Evolutionary conservation across 2,888 invertebrate species (phyloP).

Genomic region (Microctonus brassicae): DNA sequence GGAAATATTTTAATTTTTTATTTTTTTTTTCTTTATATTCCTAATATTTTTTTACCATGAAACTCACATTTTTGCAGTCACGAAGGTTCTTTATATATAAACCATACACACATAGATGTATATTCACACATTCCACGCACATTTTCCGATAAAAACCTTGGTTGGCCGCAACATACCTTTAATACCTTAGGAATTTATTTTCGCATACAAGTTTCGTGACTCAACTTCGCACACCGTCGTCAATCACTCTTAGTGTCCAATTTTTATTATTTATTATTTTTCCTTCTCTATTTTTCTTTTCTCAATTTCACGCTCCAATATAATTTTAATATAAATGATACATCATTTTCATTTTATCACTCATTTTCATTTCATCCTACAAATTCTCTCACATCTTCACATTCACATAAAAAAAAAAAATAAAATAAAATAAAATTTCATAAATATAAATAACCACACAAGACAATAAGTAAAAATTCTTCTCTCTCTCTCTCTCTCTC

Average conservation of each 20-base stretch:
- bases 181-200: conserved; percentile 16
- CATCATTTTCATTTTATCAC: neutral
- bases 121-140: neutral
- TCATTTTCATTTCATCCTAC: neutral
- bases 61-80: neutral
- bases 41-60: too few relatives aligned
- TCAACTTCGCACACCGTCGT: neutral
- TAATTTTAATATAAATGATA: neutral
- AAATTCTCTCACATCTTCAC: too few relatives aligned
- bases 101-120: neutral
- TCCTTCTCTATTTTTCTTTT: neutral
- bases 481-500: too few relatives aligned
- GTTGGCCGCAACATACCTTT: conserved; percentile 12
- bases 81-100: neutral
- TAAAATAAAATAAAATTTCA: too few relatives aligned
- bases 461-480: too few relatives aligned
- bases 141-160: conserved; percentile 13
- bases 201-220: neutral
- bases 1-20: too few relatives aligned
- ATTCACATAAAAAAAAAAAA: too few relatives aligned
- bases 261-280: neutral
- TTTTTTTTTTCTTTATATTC: too few relatives aligned
- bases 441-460: too few relatives aligned
- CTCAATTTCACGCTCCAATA: neutral
- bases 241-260: neutral